Evolutionary conservation across 2,797 vertebrate genomes (phyloP), one percentile per base, ranked within the genome.

Genomic region (Enteromius radiatus): DNA sequence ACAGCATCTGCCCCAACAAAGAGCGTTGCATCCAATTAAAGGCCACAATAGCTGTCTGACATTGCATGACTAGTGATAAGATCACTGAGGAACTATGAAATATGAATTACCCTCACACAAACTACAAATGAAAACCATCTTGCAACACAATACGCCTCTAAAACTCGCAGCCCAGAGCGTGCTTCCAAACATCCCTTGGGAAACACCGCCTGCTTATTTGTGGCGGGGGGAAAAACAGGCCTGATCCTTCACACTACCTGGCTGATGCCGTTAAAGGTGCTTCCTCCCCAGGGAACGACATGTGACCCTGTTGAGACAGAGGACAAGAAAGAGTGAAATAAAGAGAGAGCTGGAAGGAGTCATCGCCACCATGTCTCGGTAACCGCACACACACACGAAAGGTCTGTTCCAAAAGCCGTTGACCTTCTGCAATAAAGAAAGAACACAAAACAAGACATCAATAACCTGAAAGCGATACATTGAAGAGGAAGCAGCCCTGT

Each of bases 401-500:
- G 88, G 89, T 87, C 87, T 87, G 86, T 92, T 91, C 90, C 86
- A 86, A 90, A 89, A 90, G 52, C 75, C 86, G 85, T 87, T 91
- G 91, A 94, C 92, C 89, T 90, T 83, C 87, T 87, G 87, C 76
- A 75, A 91, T 87, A 92, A 93, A 91, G 89, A 89, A 82, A 77
- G 49, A 79, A 82, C 86, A 94, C 91, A 94, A 93, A 93, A 91
- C 88, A 26, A 90, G 90, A 91, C 92, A 90, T 93, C 88, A 93
- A 91, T 92, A 88, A 94, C 88, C 87, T 93, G 92, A 91, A 93
- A 92, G 76, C 7, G 89, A 94, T 90, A 92, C 87, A 80, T 31
- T 43, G 85, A 84, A 91, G 84, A 90, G 92, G 93, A 95, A 95
- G 91, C 90, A 85, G 77, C 88, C 88, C 86, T 47, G 87, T 90